Percentiles rank a stretch among this genome's conserved stretches.
phyloP scores from a whole-genome alignment of 2,113 vertebrate genomes.

The Antigone vipio region DNA sequence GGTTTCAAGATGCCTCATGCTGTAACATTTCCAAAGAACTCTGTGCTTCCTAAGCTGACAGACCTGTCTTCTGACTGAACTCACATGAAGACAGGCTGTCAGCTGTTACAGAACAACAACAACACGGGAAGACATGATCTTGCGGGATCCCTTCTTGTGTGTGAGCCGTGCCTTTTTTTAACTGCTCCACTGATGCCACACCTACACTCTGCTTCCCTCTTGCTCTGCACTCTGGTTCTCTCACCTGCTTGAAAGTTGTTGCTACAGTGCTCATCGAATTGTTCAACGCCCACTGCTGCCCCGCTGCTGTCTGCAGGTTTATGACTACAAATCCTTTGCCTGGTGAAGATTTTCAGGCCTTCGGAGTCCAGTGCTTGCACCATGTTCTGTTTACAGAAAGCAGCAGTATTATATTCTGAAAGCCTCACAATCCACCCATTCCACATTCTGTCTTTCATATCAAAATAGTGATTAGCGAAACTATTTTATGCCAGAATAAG shows the following conservation, averaged over 20 bases:
- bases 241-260: conserved; percentile 50
- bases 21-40: background rate
- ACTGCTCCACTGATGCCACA: background rate
- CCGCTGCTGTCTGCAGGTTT: background rate
- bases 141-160: background rate
- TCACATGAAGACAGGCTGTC: background rate
- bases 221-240: background rate
- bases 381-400: conserved; percentile 71
- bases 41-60: background rate
- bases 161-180: background rate
- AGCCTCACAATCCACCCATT: background rate
- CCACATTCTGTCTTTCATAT: background rate
- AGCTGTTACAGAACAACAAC: background rate
- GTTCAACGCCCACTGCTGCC: background rate
- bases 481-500: background rate
- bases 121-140: fast-evolving
- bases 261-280: background rate
- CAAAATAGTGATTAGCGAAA: too few species aligned
- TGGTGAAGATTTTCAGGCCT: conserved; percentile 56
- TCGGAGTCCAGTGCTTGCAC: conserved; percentile 73
- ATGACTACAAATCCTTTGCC: background rate
- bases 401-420: background rate
- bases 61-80: background rate
- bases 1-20: background rate
- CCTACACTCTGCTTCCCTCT: fast-evolving